A percentile compares a stretch with the other conserved stretches of the same genome.
Evolutionary conservation across 2,888 invertebrate species (phyloP).

Genomic region (Cephus sareptanus): DNA sequence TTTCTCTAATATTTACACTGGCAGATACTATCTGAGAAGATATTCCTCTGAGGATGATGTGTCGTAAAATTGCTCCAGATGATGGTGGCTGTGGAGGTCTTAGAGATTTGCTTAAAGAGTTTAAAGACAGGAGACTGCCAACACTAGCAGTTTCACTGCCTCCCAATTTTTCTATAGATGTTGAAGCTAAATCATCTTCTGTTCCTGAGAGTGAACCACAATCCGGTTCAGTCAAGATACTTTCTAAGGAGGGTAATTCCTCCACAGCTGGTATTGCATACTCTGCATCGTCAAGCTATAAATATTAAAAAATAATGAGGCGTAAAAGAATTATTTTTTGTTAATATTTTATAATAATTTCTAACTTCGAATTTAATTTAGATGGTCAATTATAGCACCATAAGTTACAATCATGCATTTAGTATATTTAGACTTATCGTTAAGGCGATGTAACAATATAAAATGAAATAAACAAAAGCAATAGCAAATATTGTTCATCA

Average conservation of each 20-base stretch:
- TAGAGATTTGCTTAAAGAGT: constrained; percentile 57
- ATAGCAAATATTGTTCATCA: not conserved
- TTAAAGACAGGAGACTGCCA: constrained; percentile 68
- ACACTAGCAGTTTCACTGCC: constrained; percentile 69
- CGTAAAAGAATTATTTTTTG: not conserved
- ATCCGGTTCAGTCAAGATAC: constrained; percentile 81
- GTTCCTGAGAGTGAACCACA: constrained; percentile 73
- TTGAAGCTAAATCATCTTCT: constrained; percentile 61
- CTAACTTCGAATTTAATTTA: not conserved
- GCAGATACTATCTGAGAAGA: constrained; percentile 91
- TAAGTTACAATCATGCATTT: not conserved
- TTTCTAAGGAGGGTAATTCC: constrained; percentile 81
- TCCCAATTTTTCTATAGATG: constrained; percentile 53
- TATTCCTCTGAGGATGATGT: constrained; percentile 86
- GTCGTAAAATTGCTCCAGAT: constrained; percentile 77
- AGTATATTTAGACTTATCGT: not conserved
- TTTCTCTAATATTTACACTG: constrained; percentile 70
- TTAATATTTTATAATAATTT: not conserved
- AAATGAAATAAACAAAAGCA: not conserved
- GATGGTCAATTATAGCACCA: not conserved
- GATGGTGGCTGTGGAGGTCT: constrained; percentile 61
- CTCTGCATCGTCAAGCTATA: constrained; percentile 83
- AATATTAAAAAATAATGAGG: constrained; percentile 31
- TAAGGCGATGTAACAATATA: not conserved
- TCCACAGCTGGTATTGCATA: constrained; percentile 83